Conservation (phyloP, 2,113 vertebrate species). For the Pygoscelis antarcticus region DNA sequence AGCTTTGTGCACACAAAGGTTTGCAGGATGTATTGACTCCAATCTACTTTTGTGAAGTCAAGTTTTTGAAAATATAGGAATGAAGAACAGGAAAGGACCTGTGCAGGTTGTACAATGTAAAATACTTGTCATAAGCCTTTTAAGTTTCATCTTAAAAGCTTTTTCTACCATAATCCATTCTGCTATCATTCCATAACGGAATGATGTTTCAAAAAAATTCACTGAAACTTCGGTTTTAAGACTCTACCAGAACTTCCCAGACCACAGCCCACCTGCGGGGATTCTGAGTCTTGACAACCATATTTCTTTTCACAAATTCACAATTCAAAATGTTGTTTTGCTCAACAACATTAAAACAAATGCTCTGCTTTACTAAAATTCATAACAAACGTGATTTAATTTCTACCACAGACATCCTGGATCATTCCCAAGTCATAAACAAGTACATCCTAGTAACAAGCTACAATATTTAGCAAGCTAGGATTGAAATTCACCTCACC, state of each 20-base stretch:
- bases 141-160: background rate
- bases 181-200: background rate
- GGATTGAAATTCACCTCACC: background rate
- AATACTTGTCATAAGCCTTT: background rate
- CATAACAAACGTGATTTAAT: background rate
- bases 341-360: background rate
- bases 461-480: background rate
- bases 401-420: background rate
- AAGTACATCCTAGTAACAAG: background rate
- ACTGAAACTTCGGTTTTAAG: background rate
- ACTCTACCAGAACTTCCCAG: background rate
- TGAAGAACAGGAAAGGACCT: background rate
- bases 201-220: background rate
- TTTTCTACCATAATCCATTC: background rate
- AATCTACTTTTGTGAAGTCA: background rate
- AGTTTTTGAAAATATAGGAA: background rate
- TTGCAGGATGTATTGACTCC: background rate
- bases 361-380: background rate
- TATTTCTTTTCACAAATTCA: background rate
- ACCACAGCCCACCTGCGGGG: rapidly evolving
- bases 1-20: background rate
- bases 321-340: background rate
- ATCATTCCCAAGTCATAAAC: background rate
- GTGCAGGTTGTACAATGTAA: background rate
- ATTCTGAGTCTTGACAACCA: background rate